Conservation (phyloP, 1,140 invertebrate genomes). For the Habropoda laboriosa region DNA sequence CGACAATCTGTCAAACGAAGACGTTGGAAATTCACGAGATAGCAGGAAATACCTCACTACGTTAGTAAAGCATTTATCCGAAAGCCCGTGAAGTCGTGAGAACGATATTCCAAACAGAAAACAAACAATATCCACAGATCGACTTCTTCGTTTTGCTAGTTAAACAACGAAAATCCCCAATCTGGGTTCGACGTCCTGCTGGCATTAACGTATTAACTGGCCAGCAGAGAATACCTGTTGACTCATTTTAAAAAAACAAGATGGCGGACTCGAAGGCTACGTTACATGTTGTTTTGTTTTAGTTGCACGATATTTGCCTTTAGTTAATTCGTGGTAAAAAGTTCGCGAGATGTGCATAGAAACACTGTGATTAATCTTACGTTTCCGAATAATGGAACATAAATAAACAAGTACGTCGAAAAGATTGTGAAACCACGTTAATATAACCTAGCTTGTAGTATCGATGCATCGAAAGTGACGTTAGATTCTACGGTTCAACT, state of each 20-base stretch:
- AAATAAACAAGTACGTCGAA: background rate
- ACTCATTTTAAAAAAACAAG: slow-evolving; percentile 52
- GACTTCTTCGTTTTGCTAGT: background rate
- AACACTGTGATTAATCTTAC: background rate
- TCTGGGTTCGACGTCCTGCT: slow-evolving; percentile 39
- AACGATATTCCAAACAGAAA: background rate
- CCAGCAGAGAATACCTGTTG: slow-evolving; percentile 36
- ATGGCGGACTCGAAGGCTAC: slow-evolving; percentile 45
- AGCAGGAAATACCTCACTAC: slow-evolving; percentile 68
- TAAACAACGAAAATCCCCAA: slow-evolving; percentile 31
- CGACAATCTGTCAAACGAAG: slow-evolving; percentile 72
- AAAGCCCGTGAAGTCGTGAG: background rate
- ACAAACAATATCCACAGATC: background rate
- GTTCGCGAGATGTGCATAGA: no score
- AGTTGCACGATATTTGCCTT: background rate
- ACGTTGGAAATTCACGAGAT: slow-evolving; percentile 68
- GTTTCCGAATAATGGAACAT: background rate
- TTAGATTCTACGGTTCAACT: background rate
- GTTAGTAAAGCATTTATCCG: slow-evolving; percentile 51
- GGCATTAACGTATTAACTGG: slow-evolving; percentile 48
- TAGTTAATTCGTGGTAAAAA: background rate
- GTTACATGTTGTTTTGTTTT: slow-evolving; percentile 53
- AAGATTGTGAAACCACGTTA: background rate
- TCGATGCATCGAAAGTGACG: no score
- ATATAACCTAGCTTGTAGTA: slow-evolving; percentile 1